Base-by-base conservation (phyloP, 2,888 invertebrate species). In the Eupithecia inturbata region DNA sequence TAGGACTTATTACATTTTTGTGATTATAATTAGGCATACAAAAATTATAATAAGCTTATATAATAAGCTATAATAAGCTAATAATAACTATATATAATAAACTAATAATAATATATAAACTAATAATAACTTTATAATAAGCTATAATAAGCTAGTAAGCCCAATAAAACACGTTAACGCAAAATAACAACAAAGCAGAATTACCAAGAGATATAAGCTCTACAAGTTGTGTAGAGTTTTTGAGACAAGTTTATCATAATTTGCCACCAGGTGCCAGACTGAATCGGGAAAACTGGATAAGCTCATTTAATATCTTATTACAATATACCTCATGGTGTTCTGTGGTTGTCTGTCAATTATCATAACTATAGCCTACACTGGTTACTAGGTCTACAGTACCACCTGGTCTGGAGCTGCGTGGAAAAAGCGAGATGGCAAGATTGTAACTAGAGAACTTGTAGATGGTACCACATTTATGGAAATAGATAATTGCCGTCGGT, bases 221-320 rank as follows among this genome's bases (percentile, higher is more conserved):
- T 19, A n/a, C 45, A 6, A 49, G 19, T 49, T 49, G n/a, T n/a
- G 7, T 5, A 49, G n/a, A 49, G n/a, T 49, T 49, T 49, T 31
- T n/a, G 33, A 0, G 19, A 31, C 36, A n/a, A 22, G 22, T 36
- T 64, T 64, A 19, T 9, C 19, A 82, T 83, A 87, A 87, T 87
- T 85, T 83, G 83, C 88, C 88, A 83, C 88, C 89, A 89, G 89
- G 84, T 89, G 88, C 39, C 53, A 28, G 63, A 16, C 71, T 45
- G 66, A 70, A 72, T 73, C 69, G 68, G 71, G 33, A 68, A 26
- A 71, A 74, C 74, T 68, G 62, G 74, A 74, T 22, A 22, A 57
- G 72, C 70, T 67, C 64, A 63, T 63, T 63, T 33, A 12, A 63
- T 64, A 36, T 33, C 33, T 16, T n/a, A 36, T 36, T 22, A 64